Evolutionary conservation across 2,888 invertebrate genomes (phyloP).

Genomic region (Aphodius granarius): DNA sequence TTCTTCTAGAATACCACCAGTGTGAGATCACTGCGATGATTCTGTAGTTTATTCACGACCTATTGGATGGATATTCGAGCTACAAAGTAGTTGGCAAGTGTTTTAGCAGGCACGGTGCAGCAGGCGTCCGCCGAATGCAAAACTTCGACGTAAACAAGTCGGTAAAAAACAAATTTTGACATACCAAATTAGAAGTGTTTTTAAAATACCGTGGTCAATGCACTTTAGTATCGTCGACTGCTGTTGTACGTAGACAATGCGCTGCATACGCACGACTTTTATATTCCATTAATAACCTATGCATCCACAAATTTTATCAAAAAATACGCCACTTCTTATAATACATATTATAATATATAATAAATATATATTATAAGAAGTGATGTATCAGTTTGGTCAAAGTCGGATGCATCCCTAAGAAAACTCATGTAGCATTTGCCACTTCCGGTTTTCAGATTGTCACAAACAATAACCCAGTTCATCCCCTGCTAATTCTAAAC

Average conservation of each 20-base stretch:
- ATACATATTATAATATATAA: too few relatives aligned
- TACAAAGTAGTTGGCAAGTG: constrained; percentile 1
- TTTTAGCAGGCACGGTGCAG: background rate
- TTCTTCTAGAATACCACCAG: background rate
- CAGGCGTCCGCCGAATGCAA: background rate
- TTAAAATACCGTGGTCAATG: constrained; percentile 21
- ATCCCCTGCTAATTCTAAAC: too few relatives aligned
- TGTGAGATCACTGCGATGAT: background rate
- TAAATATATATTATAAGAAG: too few relatives aligned
- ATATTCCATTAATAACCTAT: too few relatives aligned
- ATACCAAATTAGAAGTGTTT: constrained; percentile 27
- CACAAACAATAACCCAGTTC: too few relatives aligned
- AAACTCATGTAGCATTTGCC: too few relatives aligned
- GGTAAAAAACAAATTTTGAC: constrained; percentile 25
- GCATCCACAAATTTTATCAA: too few relatives aligned
- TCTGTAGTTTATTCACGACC: background rate
- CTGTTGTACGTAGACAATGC: constrained; percentile 10
- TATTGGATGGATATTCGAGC: background rate
- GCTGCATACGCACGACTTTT: background rate
- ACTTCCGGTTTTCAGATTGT: too few relatives aligned
- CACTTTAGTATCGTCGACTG: constrained; percentile 17
- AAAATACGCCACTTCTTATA: too few relatives aligned
- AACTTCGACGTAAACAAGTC: constrained; percentile 23
- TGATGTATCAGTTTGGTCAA: too few relatives aligned
- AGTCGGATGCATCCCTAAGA: too few relatives aligned